Percentiles rank a stretch among this genome's conserved stretches.
These are phyloP conservation scores for Triops cancriformis DNA, from an alignment of 1,140 invertebrate genomes.

Conservation along the genomic window DNA sequence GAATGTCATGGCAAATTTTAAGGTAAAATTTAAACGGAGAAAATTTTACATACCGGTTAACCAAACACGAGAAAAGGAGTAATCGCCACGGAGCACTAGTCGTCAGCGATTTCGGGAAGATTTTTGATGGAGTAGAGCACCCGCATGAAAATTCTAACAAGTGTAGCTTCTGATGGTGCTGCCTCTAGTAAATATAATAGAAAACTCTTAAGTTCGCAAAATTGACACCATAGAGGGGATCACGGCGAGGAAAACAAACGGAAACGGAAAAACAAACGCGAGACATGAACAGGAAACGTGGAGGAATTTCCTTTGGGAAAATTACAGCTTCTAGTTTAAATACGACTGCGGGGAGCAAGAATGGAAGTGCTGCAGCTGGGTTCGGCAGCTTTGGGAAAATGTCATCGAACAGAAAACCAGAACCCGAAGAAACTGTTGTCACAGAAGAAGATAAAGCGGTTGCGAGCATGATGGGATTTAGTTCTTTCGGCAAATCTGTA, in stretches of 20 bases:
- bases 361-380: not conserved
- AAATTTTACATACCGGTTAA: constrained; percentile 2
- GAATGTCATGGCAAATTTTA: not conserved
- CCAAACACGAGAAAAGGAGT: constrained; percentile 3
- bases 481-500: constrained; percentile 33
- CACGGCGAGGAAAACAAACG: not conserved
- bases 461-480: constrained; percentile 35
- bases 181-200: too few species aligned
- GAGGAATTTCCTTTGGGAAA: constrained; percentile 24
- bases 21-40: not conserved
- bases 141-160: not conserved
- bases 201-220: too few species aligned
- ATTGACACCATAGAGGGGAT: not conserved
- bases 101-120: not conserved
- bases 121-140: not conserved
- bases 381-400: constrained; percentile 25
- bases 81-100: constrained; percentile 4
- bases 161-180: not conserved
- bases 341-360: not conserved
- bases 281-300: not conserved
- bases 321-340: constrained; percentile 14
- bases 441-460: constrained; percentile 27
- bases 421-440: not conserved
- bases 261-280: not conserved
- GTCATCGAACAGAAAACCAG: not conserved